Evolutionary conservation across 92 coral and sea anemone species (phyloP).

Genomic region (Epizoanthus illoricatus): DNA sequence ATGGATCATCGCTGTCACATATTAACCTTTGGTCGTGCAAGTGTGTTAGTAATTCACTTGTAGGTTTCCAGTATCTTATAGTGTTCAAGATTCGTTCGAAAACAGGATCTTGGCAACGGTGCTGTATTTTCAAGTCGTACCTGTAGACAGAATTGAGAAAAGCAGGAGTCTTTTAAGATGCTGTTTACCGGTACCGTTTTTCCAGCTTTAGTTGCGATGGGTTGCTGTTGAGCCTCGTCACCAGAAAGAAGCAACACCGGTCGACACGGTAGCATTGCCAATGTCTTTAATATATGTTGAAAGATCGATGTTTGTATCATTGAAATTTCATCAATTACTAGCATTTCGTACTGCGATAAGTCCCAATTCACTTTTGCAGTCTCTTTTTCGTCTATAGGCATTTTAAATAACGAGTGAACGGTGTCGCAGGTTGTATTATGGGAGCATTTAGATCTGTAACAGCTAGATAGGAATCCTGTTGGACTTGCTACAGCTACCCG

Average conservation of each 20-base stretch:
- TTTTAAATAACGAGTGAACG: not conserved
- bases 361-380: slow-evolving; percentile 37
- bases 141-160: not conserved
- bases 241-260: not conserved
- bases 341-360: slow-evolving; percentile 29
- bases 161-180: not conserved
- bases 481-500: not conserved
- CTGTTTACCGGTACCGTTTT: not conserved
- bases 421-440: not conserved
- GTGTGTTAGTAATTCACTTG: not conserved
- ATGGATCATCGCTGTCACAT: too few species aligned
- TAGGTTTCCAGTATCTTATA: not conserved
- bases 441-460: not conserved
- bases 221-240: slow-evolving; percentile 21
- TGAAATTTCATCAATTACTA: slow-evolving; percentile 50
- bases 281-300: slow-evolving; percentile 2
- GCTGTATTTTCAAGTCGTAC: not conserved
- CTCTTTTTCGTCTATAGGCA: not conserved
- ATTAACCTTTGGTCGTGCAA: not conserved
- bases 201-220: not conserved
- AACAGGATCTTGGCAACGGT: not conserved
- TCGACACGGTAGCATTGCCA: not conserved
- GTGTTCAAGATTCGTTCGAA: not conserved
- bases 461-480: not conserved
- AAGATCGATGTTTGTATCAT: slow-evolving; percentile 35